phyloP scores from a whole-genome alignment of 1,140 invertebrate species.

The Stegodyphus mimosarum region DNA sequence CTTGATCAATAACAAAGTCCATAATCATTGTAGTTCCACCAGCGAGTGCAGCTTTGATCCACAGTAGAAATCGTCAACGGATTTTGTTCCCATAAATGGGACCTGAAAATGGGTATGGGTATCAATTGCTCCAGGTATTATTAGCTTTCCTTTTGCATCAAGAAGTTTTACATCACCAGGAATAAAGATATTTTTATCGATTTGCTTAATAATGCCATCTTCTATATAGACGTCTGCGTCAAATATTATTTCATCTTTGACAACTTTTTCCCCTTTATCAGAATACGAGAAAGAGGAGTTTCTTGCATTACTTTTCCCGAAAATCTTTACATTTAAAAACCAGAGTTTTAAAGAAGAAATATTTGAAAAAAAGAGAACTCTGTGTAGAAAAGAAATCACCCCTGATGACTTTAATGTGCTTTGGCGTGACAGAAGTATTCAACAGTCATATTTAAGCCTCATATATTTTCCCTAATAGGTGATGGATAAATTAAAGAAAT shows the following conservation, averaged over 20 bases:
- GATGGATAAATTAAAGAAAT: no score
- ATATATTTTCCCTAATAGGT: no score
- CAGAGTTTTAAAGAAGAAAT: no score
- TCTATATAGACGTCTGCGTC: constrained; percentile 93
- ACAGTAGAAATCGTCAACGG: constrained; percentile 89
- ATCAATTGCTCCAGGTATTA: constrained; percentile 89
- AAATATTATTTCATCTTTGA: constrained; percentile 92
- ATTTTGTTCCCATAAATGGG: constrained; percentile 83
- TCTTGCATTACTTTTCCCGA: no score
- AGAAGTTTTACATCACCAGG: constrained; percentile 80
- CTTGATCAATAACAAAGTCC: constrained; percentile 88
- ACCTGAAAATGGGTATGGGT: constrained; percentile 89
- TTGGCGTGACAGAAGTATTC: no score
- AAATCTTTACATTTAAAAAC: no score
- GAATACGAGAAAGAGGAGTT: constrained; percentile 83
- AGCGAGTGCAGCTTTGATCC: constrained; percentile 87
- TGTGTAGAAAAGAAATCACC: no score
- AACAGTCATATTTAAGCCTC: no score
- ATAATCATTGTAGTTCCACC: constrained; percentile 93
- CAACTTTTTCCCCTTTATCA: constrained; percentile 94
- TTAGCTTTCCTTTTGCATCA: constrained; percentile 82
- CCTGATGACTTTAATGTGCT: no score
- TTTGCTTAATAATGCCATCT: constrained; percentile 91
- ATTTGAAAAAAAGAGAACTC: no score
- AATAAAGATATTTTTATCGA: constrained; percentile 83